Evolutionary conservation across 1,140 invertebrate species (phyloP).

Genomic region (Arion vulgaris): DNA sequence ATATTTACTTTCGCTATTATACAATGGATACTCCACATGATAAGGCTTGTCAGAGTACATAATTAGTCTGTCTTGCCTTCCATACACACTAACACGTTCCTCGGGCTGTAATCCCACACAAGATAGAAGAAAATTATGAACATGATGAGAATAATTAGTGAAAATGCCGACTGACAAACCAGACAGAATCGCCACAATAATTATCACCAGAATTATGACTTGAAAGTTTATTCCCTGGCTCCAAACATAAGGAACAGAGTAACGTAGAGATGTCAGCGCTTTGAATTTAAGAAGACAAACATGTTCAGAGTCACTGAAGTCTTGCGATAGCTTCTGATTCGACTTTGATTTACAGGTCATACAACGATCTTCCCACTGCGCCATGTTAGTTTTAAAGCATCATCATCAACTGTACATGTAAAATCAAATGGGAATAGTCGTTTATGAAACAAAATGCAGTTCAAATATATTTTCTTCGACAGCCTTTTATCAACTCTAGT

Average conservation of each 20-base stretch:
- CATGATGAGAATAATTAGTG: background rate
- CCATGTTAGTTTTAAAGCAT: background rate
- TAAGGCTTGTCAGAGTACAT: background rate
- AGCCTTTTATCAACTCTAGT: no score
- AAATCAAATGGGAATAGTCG: slow-evolving; percentile 33
- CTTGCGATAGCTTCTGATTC: background rate
- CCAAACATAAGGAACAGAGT: background rate
- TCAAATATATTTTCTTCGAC: no score
- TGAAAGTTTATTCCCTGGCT: slow-evolving; percentile 10
- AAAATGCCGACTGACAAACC: background rate
- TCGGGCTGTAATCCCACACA: background rate
- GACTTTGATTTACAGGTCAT: background rate
- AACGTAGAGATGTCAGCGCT: background rate
- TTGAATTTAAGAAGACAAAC: background rate
- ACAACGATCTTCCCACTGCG: no score
- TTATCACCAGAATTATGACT: background rate
- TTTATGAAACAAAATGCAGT: no score
- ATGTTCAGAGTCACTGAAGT: background rate
- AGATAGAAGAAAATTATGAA: background rate
- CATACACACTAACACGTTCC: background rate
- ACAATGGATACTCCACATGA: background rate
- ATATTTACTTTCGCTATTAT: background rate
- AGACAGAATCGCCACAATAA: background rate
- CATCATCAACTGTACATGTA: slow-evolving; percentile 23
- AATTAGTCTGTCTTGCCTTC: background rate